phyloP scores from a whole-genome alignment of 2,797 vertebrate species.

The Alectoris magna region DNA sequence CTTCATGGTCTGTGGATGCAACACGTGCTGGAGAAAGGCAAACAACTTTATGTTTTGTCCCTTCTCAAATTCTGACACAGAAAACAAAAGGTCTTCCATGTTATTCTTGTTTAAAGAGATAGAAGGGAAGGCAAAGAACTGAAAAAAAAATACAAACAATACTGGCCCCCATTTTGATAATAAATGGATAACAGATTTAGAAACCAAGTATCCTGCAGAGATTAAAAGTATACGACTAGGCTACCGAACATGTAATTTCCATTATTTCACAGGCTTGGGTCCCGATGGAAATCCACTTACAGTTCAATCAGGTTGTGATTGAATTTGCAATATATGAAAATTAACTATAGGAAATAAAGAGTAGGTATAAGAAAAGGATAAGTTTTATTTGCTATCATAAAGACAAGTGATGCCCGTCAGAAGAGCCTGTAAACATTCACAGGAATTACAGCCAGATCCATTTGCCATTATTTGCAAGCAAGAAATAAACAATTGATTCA shows the following conservation, averaged over 20 bases:
- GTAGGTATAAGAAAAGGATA: background rate
- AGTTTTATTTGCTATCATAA: background rate
- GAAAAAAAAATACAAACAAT: background rate
- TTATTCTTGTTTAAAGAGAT: background rate
- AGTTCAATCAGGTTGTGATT: fast-evolving
- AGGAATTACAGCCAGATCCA: background rate
- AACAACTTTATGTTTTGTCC: background rate
- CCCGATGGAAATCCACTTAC: background rate
- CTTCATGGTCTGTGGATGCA: slow-evolving; percentile 9
- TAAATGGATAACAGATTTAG: background rate
- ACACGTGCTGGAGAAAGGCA: background rate
- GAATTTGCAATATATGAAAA: background rate
- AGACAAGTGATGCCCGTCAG: background rate
- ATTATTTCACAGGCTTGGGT: fast-evolving
- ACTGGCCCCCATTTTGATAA: background rate
- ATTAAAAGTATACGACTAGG: background rate
- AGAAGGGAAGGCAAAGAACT: background rate
- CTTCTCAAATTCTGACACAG: background rate
- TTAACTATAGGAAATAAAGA: fast-evolving
- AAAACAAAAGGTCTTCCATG: background rate
- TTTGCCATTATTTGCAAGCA: background rate
- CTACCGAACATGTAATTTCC: background rate
- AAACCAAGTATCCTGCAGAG: background rate
- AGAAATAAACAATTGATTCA: background rate
- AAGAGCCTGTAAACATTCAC: background rate